These are phyloP conservation scores for Noctua janthe DNA, from an alignment of 2,888 invertebrate genomes.

Conservation along the genomic window DNA sequence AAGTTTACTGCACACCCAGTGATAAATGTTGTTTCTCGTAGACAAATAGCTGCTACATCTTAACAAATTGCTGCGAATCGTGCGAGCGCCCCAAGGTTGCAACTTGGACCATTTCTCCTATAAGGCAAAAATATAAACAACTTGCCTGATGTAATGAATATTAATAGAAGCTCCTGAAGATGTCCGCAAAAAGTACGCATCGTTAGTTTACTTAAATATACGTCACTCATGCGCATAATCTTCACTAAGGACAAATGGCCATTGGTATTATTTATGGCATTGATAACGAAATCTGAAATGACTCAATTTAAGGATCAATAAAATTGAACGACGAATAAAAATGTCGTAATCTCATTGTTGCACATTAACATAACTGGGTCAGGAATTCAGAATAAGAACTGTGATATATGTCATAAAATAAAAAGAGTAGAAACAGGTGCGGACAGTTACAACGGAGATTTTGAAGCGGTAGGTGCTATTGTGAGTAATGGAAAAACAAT, in stretches of 20 bases:
- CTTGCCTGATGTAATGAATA: conserved; percentile 77
- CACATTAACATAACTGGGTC: conserved; percentile 61
- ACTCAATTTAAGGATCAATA: conserved; percentile 61
- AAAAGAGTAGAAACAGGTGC: conserved; percentile 52
- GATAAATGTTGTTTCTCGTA: conserved; percentile 80
- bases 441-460: conserved; percentile 38
- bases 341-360: conserved; percentile 57
- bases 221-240: conserved; percentile 45
- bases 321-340: conserved; percentile 63
- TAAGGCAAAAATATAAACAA: conserved; percentile 76
- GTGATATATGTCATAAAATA: conserved; percentile 48
- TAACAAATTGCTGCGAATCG: conserved; percentile 80
- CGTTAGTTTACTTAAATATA: conserved; percentile 56
- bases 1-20: conserved; percentile 70
- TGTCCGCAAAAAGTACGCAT: conserved; percentile 71
- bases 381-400: conserved; percentile 51
- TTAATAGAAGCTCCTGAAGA: conserved; percentile 74
- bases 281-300: conserved; percentile 57
- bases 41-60: conserved; percentile 82
- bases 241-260: conserved; percentile 39
- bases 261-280: conserved; percentile 52
- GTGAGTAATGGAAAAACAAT: conserved; percentile 57
- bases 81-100: conserved; percentile 70
- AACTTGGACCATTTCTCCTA: conserved; percentile 74
- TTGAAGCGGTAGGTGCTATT: conserved; percentile 47